Base-by-base conservation (phyloP, 2,113 vertebrate genomes). In the Hypanus sabinus region DNA sequence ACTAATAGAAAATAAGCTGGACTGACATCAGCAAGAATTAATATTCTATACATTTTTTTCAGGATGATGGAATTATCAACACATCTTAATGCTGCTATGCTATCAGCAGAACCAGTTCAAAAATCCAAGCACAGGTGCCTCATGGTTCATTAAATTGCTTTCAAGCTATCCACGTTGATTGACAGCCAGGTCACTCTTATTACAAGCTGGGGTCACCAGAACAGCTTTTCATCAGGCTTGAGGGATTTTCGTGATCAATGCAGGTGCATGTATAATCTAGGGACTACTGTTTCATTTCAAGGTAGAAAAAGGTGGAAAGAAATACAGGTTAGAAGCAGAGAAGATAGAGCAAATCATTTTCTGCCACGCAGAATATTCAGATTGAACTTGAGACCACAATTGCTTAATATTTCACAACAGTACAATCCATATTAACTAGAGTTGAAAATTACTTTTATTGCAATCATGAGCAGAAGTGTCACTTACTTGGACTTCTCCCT, bases 11-110 rank as follows among this genome's bases (percentile, higher is more conserved):
- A 73, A 93, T 75, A 46, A 93, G 38, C 11, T 93, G 91, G 36
- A 73, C 71, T 33, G 22, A 93, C 36, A 93, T 93, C 36, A 75
- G 91, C 22, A 30, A 73, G 70, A 71, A 93, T 93, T 93, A 75
- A 93, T 93, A 93, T 93, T 93, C 91, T 93, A 33, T 93, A 71
- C 91, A 93, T 73, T 93, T 73, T 93, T 92, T 55, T 93, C 68
- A 93, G 22, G 36, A 10, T 75, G 91, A 93, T 93, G 71, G 91
- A 73, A 93, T 93, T 75, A 71, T 93, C 65, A 93, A 27, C 91
- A 73, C 38, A 93, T 93, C 91, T 93, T 93, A 93, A 93, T 93
- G 91, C 68, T 93, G 91, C 91, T 27, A 12, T 93, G 91, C 68
- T 93, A 93, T 93, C 91, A 73, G 70, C 68, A 73, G 68, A 55